Evolutionary conservation across 2,888 invertebrate species (phyloP), one percentile per base, ranked within the genome.

Genomic region (Drosophila atripex): DNA sequence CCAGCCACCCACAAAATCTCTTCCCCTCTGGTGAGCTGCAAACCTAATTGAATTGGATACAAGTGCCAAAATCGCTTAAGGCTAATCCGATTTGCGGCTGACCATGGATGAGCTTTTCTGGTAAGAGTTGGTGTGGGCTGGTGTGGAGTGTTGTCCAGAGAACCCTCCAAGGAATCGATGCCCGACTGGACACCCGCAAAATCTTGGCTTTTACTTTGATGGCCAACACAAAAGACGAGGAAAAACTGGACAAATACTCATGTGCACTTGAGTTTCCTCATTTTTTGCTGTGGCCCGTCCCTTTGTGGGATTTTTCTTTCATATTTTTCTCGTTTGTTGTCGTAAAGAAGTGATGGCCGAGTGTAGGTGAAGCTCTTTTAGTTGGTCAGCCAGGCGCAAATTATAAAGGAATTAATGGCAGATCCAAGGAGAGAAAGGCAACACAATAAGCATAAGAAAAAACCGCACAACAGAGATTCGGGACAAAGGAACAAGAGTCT

Each of bases 81-180:
- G 77, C 80, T 90, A 90, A 90, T 89, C 91, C 88, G 90, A 90
- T 90, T 85, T 90, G 90, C 71, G 80, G 84, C 51, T 78, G 69
- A 69, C 78, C 88, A 43, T 43, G 43, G 43, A 43, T 28, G 35
- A 59, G 86, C 86, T 41, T 41, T 41, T 11, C 18, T 41, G 25
- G 25, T 7, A 9, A n/a, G n/a, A n/a, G n/a, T n/a, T n/a, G n/a
- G 25, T 18, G 28, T n/a, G n/a, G 4, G 25, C 28, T 28, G 35
- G 11, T 3, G 35, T 18, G 41, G 12, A 18, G 56, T 6, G 57
- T 30, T 2, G 35, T 14, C 28, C 50, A 38, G 35, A 50, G 56
- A 66, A 65, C 57, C 35, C 63, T 55, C 71, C 49, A 70, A 72
- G 60, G 51, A 58, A 68, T 45, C 63, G 41, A 46, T 28, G 41